These are phyloP conservation scores for Cosmia trapezina DNA, from an alignment of 2,888 invertebrate genomes.

Conservation along the genomic window DNA sequence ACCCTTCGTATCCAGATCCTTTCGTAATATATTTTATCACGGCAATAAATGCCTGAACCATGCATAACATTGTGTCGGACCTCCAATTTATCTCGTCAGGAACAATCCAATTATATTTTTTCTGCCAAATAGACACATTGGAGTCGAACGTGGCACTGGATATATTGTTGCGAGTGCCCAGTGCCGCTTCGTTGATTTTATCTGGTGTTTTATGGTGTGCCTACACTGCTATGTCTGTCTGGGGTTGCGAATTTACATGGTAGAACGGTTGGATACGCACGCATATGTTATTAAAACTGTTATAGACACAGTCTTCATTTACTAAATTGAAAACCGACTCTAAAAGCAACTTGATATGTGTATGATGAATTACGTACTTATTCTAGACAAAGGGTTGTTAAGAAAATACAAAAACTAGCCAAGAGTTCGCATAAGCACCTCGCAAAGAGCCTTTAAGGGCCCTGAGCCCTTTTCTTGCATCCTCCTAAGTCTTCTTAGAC, in stretches of 20 bases:
- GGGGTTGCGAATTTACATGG: conserved; percentile 45
- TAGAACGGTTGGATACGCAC: conserved; percentile 21
- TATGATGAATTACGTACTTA: conserved; percentile 7
- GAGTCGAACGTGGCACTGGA: conserved; percentile 69
- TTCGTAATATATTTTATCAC: conserved; percentile 70
- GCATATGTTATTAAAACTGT: conserved; percentile 28
- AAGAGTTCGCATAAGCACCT: conserved; percentile 32
- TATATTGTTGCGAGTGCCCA: conserved; percentile 74
- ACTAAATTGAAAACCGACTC: conserved; percentile 1
- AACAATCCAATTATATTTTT: conserved; percentile 87
- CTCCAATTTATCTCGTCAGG: conserved; percentile 84
- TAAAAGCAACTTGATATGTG: conserved; percentile 3
- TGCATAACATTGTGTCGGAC: conserved; percentile 73
- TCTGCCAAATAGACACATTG: conserved; percentile 81
- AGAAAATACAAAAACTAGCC: conserved; percentile 29
- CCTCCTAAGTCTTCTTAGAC: conserved; percentile 32
- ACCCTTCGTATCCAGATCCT: conserved; percentile 44
- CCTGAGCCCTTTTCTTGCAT: conserved; percentile 29
- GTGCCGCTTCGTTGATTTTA: conserved; percentile 65
- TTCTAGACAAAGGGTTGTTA: conserved; percentile 23
- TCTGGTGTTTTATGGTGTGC: conserved; percentile 65
- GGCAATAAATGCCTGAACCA: conserved; percentile 75
- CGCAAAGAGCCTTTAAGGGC: conserved; percentile 23
- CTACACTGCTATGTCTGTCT: conserved; percentile 53
- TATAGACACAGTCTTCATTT: neutral